phyloP scores from a whole-genome alignment of 2,888 invertebrate genomes.

The Eumacrocentrus americanus region DNA sequence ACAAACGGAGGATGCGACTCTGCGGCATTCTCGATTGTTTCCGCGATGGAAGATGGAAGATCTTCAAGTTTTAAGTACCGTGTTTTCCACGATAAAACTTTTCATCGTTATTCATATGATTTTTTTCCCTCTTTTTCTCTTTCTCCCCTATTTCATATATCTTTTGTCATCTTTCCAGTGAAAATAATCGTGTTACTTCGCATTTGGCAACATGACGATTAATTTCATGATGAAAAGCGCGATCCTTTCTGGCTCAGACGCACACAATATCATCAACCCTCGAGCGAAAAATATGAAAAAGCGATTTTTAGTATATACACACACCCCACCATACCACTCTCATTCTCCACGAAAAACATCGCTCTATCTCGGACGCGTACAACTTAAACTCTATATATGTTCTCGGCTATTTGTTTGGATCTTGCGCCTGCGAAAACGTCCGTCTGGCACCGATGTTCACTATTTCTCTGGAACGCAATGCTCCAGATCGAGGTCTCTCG shows the following conservation, averaged over 20 bases:
- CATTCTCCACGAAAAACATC: no score
- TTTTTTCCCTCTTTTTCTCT: background rate
- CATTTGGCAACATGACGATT: background rate
- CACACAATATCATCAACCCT: no score
- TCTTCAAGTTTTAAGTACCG: conserved; percentile 20
- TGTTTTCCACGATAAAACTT: conserved; percentile 13
- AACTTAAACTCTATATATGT: no score
- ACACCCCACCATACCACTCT: no score
- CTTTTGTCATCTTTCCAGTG: no score
- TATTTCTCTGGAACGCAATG: conserved; percentile 21
- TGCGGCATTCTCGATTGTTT: conserved; percentile 16
- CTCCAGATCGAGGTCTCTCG: conserved; percentile 20
- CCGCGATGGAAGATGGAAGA: conserved; percentile 13
- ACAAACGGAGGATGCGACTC: no score
- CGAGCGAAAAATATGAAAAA: no score
- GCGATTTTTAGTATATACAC: no score
- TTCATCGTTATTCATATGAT: conserved; percentile 12
- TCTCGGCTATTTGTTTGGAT: conserved; percentile 1
- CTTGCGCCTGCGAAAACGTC: conserved; percentile 6
- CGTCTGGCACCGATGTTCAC: conserved; percentile 13
- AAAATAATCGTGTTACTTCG: background rate
- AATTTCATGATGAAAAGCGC: background rate
- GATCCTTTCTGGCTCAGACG: no score
- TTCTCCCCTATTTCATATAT: no score
- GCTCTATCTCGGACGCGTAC: no score